Evolutionary conservation across 2,888 invertebrate genomes (phyloP), one percentile per base, ranked within the genome.

Genomic region (Heliconius erato): DNA sequence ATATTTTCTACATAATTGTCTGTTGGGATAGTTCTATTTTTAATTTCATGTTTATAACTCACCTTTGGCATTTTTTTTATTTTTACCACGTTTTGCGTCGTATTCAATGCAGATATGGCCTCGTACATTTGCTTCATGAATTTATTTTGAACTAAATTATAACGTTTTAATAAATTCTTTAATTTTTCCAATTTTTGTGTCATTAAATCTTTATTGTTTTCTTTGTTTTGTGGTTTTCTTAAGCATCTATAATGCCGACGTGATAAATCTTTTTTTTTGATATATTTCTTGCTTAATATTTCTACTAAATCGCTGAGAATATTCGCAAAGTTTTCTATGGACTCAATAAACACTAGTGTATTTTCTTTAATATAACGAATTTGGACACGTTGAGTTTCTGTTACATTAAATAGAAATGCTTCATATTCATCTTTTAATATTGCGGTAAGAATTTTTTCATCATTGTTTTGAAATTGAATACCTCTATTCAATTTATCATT

Each of bases 91-190:
- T 74, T 81, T 67, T 81, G 81, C 49, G n/a, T 84, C 5, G 65
- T 84, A 79, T 91, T 89, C 77, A 91, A 86, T 74, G 87, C 87
- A 9, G 84, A 87, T 35, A 95, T 79, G 23, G 90, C 83, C 23
- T 91, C 86, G 82, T 91, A 92, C 86, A 95, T 92, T 84, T 88
- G 90, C 77, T 88, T 90, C 85, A 94, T 88, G 83, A 95, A 93
- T 23, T 85, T 89, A 82, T 93, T 94, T 85, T 94, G 94, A 59
- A 93, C 81, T 23, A 92, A 84, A 86, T 93, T 92, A 84, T 93
- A 94, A 82, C 87, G 91, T 6, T 89, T 28, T 9, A 94, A 85
- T 6, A 93, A 83, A 32, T 85, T 83, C 86, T 90, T 92, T 5
- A 94, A 84, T 74, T 88, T 90, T 28, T 88, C 83, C 26, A 93